Percentiles rank a stretch among this genome's conserved stretches.
These are phyloP conservation scores for Pardosa pseudoannulata DNA, from an alignment of 2,888 invertebrate species.

Conservation along the genomic window DNA sequence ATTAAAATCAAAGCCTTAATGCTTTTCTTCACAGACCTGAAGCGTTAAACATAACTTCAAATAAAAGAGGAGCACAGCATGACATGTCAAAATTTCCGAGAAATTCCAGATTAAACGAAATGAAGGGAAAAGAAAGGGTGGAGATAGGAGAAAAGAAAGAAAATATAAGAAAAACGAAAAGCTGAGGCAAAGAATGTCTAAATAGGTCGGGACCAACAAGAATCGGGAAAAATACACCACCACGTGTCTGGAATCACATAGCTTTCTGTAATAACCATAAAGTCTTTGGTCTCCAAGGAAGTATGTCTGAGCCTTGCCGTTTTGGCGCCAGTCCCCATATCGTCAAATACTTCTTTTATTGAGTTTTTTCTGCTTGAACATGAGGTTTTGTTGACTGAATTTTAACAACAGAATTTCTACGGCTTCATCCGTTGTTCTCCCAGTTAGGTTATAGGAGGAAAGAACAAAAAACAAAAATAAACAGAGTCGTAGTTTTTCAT, in stretches of 20 bases:
- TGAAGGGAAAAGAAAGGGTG: neutral
- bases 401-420: conserved; percentile 65
- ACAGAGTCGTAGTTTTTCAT: neutral
- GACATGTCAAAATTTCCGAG: neutral
- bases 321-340: conserved; percentile 50
- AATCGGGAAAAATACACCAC: conserved; percentile 46
- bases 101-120: neutral
- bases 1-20: no score
- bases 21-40: no score
- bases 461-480: no score
- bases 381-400: conserved; percentile 68
- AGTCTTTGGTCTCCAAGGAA: conserved; percentile 49
- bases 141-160: conserved; percentile 17
- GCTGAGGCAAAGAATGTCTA: conserved; percentile 12
- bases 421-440: conserved; percentile 11
- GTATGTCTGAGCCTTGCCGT: conserved; percentile 52
- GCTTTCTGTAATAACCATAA: conserved; percentile 53
- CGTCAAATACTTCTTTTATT: conserved; percentile 32
- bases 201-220: conserved; percentile 61
- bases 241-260: conserved; percentile 53
- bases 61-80: neutral
- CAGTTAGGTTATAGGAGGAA: neutral
- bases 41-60: no score
- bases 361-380: conserved; percentile 50
- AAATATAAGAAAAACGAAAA: neutral